Conservation (phyloP, 2,888 invertebrate genomes). For the Sinhomidia bicolor region DNA sequence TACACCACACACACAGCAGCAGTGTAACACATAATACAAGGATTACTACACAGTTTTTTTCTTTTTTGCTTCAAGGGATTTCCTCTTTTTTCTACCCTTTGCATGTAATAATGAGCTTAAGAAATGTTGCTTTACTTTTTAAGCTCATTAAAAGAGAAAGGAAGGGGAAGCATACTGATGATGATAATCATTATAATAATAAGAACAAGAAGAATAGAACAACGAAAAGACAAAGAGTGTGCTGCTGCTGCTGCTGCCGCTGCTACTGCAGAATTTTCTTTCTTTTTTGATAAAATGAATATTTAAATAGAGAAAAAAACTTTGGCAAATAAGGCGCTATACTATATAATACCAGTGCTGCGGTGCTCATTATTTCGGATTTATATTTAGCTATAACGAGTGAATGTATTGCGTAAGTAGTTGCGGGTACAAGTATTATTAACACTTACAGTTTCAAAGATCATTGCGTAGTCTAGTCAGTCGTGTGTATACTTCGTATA, state of each 20-base stretch:
- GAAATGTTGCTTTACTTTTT: constrained; percentile 39
- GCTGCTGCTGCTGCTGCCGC: no score
- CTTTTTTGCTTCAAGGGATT: neutral
- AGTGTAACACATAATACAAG: neutral
- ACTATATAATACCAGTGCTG: no score
- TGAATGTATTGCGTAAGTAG: no score
- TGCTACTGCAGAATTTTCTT: no score
- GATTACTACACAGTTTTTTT: constrained; percentile 30
- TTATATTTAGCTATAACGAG: no score
- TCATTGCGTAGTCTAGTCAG: no score
- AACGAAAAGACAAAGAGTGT: neutral
- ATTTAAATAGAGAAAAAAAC: neutral
- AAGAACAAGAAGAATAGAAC: neutral
- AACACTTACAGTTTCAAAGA: no score
- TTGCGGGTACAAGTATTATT: no score
- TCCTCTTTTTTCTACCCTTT: neutral
- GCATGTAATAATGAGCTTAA: constrained; percentile 45
- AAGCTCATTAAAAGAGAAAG: constrained; percentile 49
- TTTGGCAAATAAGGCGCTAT: no score
- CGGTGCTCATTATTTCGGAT: neutral
- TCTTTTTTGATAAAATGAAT: neutral
- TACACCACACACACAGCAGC: neutral
- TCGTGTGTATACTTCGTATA: no score
- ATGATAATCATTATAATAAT: neutral
- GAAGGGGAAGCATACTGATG: neutral